Evolutionary conservation across 1,140 invertebrate species (phyloP).

Genomic region (Drosophila takahashii): DNA sequence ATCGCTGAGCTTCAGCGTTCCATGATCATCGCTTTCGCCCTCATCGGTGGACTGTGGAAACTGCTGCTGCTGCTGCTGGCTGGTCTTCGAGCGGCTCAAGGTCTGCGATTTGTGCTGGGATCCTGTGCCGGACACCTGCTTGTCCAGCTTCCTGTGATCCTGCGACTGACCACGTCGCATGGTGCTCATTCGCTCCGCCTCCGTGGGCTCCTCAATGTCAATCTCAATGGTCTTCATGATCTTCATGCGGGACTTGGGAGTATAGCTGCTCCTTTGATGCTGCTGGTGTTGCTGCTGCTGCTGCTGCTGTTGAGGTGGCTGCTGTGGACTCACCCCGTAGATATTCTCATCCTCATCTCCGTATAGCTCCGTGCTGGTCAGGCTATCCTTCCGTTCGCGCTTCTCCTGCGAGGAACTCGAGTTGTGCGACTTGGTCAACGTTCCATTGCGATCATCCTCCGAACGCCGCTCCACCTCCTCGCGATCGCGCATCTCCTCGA

Average conservation of each 20-base stretch:
- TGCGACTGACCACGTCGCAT: slow-evolving; percentile 67
- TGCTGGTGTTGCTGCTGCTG: slow-evolving; percentile 40
- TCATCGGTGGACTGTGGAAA: slow-evolving; percentile 74
- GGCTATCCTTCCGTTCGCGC: slow-evolving; percentile 74
- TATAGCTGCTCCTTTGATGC: slow-evolving; percentile 63
- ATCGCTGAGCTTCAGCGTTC: slow-evolving; percentile 78
- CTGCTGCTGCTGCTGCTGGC: slow-evolving; percentile 62
- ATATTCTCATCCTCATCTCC: slow-evolving; percentile 82
- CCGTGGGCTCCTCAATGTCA: slow-evolving; percentile 79
- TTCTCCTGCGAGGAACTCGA: slow-evolving; percentile 78
- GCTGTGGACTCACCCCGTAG: slow-evolving; percentile 71
- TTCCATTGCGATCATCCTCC: slow-evolving; percentile 77
- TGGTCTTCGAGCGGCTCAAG: slow-evolving; percentile 52
- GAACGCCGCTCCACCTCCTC: slow-evolving; percentile 84
- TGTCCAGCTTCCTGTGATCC: slow-evolving; percentile 60
- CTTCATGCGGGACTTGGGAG: slow-evolving; percentile 83
- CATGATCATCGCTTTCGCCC: slow-evolving; percentile 81
- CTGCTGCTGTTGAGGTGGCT: slow-evolving; percentile 35
- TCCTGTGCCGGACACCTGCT: slow-evolving; percentile 48
- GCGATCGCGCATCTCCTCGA: slow-evolving; percentile 76
- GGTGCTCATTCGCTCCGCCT: slow-evolving; percentile 69
- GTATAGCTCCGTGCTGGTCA: slow-evolving; percentile 74
- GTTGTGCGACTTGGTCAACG: slow-evolving; percentile 75
- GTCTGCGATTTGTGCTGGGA: slow-evolving; percentile 62
- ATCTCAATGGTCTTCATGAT: slow-evolving; percentile 84